Evolutionary conservation across 2,888 invertebrate species (phyloP).

Genomic region (Vesta saturnalis): DNA sequence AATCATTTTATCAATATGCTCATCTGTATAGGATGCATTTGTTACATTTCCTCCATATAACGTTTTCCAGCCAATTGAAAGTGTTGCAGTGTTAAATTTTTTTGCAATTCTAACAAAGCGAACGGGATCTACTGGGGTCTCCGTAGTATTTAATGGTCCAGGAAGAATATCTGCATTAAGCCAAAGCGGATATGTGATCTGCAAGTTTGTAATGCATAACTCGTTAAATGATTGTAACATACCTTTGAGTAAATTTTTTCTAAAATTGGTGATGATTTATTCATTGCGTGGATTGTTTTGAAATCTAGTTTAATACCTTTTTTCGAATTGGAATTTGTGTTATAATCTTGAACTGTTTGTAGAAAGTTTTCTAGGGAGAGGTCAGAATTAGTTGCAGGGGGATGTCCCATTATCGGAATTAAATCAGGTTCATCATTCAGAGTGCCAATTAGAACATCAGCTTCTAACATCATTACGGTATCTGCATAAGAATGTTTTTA

Average conservation of each 20-base stretch:
- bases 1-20: conserved; percentile 77
- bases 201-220: too few relatives aligned
- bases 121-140: conserved; percentile 70
- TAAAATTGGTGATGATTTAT: conserved; percentile 66
- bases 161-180: conserved; percentile 86
- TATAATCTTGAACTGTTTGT: conserved; percentile 56
- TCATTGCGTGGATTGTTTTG: conserved; percentile 80
- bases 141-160: conserved; percentile 75
- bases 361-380: conserved; percentile 80
- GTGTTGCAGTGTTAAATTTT: conserved; percentile 70
- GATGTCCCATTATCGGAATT: conserved; percentile 88
- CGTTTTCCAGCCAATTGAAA: conserved; percentile 91
- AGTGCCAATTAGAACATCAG: conserved; percentile 80
- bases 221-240: too few relatives aligned
- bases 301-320: conserved; percentile 92
- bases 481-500: conserved; percentile 18
- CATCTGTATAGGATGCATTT: conserved; percentile 69
- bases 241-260: conserved; percentile 40
- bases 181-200: conserved; percentile 82
- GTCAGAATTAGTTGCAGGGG: conserved; percentile 77
- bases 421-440: conserved; percentile 62
- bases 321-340: conserved; percentile 61
- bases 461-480: conserved; percentile 76
- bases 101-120: conserved; percentile 70
- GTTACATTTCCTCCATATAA: conserved; percentile 65